Evolutionary conservation across 2,797 vertebrate genomes (phyloP).

Genomic region (Ctenopoma multispine): DNA sequence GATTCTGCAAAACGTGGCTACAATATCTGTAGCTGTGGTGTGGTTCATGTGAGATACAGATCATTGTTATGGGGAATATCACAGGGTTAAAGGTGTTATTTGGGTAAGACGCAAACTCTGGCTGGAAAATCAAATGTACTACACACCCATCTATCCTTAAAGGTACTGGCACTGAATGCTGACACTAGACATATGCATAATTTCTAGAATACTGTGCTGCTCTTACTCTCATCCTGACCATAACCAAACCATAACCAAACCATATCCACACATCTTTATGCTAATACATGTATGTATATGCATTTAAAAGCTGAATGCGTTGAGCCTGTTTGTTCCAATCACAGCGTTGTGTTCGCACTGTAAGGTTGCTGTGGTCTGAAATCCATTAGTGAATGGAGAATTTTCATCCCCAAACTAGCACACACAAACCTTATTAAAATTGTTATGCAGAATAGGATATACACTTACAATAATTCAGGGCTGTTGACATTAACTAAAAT

Average conservation of each 20-base stretch:
- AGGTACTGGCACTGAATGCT: conserved; percentile 1
- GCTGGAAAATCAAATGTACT: conserved; percentile 33
- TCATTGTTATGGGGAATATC: too few species aligned
- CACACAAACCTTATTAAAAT: not conserved
- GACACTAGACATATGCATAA: conserved; percentile 14
- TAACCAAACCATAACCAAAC: not conserved
- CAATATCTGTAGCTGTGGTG: not conserved
- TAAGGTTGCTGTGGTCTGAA: not conserved
- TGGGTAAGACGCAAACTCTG: not conserved
- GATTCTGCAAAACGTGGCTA: not conserved
- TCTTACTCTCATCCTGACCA: not conserved
- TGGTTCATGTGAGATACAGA: not conserved
- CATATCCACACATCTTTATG: conserved; percentile 8
- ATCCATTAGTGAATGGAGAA: not conserved
- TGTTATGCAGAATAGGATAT: conserved; percentile 17
- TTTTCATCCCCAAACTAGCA: not conserved
- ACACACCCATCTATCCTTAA: not conserved
- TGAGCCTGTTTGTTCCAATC: not conserved
- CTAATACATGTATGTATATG: not conserved
- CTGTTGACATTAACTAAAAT: conserved; percentile 55
- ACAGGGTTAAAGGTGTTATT: not conserved
- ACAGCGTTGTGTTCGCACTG: not conserved
- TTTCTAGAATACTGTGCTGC: not conserved
- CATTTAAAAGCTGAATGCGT: conserved; percentile 4
- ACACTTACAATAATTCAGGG: conserved; percentile 31